phyloP scores from a whole-genome alignment of 2,797 vertebrate species.

The Xiphophorus birchmanni region DNA sequence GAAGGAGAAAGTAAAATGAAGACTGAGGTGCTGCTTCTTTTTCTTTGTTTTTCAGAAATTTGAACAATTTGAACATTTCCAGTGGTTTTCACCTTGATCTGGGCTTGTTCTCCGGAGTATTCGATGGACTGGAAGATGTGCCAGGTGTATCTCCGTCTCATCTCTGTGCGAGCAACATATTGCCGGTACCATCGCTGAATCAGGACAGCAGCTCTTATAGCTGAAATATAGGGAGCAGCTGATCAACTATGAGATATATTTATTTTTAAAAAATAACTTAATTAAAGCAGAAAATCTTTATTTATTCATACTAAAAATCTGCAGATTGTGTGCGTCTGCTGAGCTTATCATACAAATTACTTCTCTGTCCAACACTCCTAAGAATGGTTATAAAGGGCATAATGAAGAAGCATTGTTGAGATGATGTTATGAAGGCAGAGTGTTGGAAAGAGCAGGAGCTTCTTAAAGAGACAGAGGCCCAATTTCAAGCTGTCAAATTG shows the following conservation, averaged over 20 bases:
- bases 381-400: too few relatives aligned
- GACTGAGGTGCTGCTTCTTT: neutral
- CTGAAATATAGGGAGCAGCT: constrained; percentile 64
- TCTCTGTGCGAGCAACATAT: constrained; percentile 87
- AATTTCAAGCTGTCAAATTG: too few relatives aligned
- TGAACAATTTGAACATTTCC: neutral
- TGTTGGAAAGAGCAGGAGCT: too few relatives aligned
- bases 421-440: too few relatives aligned
- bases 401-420: too few relatives aligned
- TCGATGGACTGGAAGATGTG: constrained; percentile 96
- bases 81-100: constrained; percentile 85
- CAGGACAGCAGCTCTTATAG: constrained; percentile 87
- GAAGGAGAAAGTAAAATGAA: constrained; percentile 9
- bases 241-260: neutral
- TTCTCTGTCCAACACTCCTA: too few relatives aligned
- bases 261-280: neutral
- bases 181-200: constrained; percentile 95
- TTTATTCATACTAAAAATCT: neutral
- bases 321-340: neutral
- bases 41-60: neutral
- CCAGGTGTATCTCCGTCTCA: constrained; percentile 92
- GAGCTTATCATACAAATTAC: too few relatives aligned
- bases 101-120: constrained; percentile 92
- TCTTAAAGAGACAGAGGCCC: too few relatives aligned
- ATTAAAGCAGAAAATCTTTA: neutral